Conservation (phyloP, 53 echinoderm and acorn worm species). For the Henricia sp. region DNA sequence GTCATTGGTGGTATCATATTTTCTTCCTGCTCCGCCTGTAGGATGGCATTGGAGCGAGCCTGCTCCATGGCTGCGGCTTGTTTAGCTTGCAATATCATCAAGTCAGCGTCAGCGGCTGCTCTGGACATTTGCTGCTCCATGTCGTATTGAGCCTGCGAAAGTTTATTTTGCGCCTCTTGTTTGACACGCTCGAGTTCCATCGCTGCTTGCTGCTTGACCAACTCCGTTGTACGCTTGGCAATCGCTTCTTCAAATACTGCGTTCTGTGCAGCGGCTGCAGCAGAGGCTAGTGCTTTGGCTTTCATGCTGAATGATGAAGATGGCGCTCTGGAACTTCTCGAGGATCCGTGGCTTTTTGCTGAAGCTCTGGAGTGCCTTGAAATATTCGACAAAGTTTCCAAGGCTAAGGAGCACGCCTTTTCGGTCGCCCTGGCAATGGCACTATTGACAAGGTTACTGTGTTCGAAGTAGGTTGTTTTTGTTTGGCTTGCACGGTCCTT, state of each 20-base stretch:
- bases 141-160: not conserved
- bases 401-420: not conserved
- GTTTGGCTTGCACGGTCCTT: constrained; percentile 21
- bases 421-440: constrained; percentile 9
- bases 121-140: no score
- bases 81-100: no score
- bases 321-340: not conserved
- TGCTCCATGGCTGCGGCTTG: no score
- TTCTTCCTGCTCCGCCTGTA: no score
- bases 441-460: constrained; percentile 4
- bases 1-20: not conserved
- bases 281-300: constrained; percentile 33
- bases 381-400: not conserved
- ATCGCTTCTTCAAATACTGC: constrained; percentile 47
- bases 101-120: no score
- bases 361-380: not conserved
- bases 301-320: not conserved
- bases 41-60: no score
- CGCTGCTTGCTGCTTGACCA: not conserved
- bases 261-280: constrained; percentile 47
- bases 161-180: constrained; percentile 33
- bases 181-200: constrained; percentile 15
- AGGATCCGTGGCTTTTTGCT: no score
- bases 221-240: constrained; percentile 11
- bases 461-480: constrained; percentile 17